Evolutionary conservation across 2,797 vertebrate species (phyloP).

Genomic region (Manis crassicaudata): DNA sequence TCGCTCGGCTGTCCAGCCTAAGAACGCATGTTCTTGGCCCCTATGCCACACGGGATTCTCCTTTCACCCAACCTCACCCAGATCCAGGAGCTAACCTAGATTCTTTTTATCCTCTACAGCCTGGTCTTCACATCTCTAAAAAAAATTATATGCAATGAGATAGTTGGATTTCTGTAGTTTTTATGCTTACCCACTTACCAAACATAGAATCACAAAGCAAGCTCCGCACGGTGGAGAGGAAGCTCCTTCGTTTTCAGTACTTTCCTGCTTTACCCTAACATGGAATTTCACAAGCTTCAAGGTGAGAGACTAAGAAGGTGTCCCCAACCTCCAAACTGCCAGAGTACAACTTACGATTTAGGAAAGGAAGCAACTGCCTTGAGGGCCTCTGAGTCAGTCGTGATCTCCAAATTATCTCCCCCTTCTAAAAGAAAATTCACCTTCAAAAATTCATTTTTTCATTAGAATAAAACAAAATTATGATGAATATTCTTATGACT

Average conservation of each 20-base stretch:
- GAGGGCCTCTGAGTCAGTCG: neutral
- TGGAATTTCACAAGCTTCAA: neutral
- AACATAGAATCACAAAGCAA: neutral
- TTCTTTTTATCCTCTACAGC: neutral
- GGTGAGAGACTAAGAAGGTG: neutral
- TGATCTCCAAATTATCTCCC: neutral
- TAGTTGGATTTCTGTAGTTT: neutral
- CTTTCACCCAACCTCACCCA: neutral
- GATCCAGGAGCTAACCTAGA: neutral
- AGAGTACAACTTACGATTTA: neutral
- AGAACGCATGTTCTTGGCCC: neutral
- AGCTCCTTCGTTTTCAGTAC: neutral
- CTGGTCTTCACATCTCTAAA: neutral
- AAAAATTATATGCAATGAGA: neutral
- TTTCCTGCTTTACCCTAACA: neutral
- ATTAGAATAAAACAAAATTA: neutral
- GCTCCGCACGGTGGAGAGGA: neutral
- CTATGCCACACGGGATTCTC: neutral
- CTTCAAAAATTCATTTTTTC: neutral
- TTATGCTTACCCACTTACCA: neutral
- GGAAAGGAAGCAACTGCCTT: neutral
- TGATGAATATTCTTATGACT: neutral
- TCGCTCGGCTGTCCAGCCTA: neutral
- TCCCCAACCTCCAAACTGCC: neutral
- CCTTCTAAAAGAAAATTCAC: neutral